phyloP scores from a whole-genome alignment of 2,888 invertebrate genomes.

The Oscheius onirici region DNA sequence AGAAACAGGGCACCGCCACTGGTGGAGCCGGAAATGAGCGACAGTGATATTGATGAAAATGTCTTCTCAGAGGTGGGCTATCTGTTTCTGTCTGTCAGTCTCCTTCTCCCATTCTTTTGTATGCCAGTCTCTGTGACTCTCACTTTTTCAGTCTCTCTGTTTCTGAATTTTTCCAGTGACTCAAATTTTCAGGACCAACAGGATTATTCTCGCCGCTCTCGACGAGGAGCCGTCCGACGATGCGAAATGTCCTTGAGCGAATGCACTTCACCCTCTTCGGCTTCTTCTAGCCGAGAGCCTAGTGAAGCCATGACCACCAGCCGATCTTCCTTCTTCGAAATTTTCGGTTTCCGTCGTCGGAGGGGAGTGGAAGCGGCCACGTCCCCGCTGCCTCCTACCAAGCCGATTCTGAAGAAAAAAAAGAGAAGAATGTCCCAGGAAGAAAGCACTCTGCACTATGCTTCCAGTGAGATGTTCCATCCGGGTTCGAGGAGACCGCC shows the following conservation, averaged over 20 bases:
- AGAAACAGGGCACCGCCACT: constrained; percentile 53
- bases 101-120: too few relatives aligned
- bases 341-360: constrained; percentile 52
- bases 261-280: constrained; percentile 67
- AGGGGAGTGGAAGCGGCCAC: neutral
- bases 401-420: constrained; percentile 29
- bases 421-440: constrained; percentile 28
- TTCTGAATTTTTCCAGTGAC: neutral
- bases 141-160: too few relatives aligned
- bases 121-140: too few relatives aligned
- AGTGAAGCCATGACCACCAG: constrained; percentile 65
- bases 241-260: constrained; percentile 48
- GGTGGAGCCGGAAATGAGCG: constrained; percentile 66
- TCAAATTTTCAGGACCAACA: constrained; percentile 18
- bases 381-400: constrained; percentile 20
- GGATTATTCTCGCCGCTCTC: constrained; percentile 9
- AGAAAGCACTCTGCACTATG: constrained; percentile 17
- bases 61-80: constrained; percentile 34
- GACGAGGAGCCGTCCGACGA: constrained; percentile 39
- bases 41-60: constrained; percentile 61
- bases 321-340: constrained; percentile 66
- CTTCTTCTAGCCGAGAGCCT: constrained; percentile 65
- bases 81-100: neutral
- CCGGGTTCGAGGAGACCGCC: constrained; percentile 29
- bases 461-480: constrained; percentile 8